Percentiles rank a stretch among this genome's conserved stretches.
Evolutionary conservation across 2,797 vertebrate species (phyloP).

Genomic region (Malacoctenus gilli): DNA sequence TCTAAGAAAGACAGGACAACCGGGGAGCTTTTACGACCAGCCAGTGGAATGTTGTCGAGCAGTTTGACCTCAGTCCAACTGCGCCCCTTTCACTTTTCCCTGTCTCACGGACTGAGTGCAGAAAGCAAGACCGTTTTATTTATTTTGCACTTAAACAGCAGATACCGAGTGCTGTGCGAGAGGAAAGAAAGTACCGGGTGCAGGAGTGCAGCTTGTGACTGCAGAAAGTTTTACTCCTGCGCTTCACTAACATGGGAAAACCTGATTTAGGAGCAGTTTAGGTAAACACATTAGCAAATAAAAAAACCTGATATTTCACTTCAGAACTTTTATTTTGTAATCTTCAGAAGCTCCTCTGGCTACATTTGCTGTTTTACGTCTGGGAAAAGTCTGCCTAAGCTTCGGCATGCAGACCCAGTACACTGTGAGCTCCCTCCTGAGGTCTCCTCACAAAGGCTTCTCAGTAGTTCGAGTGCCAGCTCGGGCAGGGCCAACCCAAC

Average conservation of each 20-base stretch:
- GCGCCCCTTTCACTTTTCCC: conserved; percentile 13
- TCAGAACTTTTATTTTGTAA: background rate
- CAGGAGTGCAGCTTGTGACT: background rate
- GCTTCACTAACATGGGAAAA: background rate
- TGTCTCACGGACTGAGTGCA: background rate
- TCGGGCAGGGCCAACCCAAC: background rate
- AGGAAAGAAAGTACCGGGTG: background rate
- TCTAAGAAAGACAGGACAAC: conserved; percentile 3
- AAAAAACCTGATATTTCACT: no score
- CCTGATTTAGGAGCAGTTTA: no score
- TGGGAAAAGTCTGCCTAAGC: background rate
- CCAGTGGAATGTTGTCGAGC: conserved; percentile 23
- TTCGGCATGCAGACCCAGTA: conserved; percentile 1
- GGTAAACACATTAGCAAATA: no score
- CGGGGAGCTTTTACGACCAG: conserved; percentile 15
- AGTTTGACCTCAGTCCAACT: conserved; percentile 25
- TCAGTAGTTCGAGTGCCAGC: conserved; percentile 1
- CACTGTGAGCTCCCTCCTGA: background rate
- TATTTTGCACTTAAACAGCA: background rate
- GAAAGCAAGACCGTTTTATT: conserved; percentile 1
- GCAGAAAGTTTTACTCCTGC: background rate
- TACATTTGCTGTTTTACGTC: background rate
- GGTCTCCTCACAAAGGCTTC: conserved; percentile 12
- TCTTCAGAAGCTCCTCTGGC: background rate
- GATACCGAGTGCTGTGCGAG: background rate